These are phyloP conservation scores for Caerostris darwini DNA, from an alignment of 1,140 invertebrate species.

Conservation along the genomic window DNA sequence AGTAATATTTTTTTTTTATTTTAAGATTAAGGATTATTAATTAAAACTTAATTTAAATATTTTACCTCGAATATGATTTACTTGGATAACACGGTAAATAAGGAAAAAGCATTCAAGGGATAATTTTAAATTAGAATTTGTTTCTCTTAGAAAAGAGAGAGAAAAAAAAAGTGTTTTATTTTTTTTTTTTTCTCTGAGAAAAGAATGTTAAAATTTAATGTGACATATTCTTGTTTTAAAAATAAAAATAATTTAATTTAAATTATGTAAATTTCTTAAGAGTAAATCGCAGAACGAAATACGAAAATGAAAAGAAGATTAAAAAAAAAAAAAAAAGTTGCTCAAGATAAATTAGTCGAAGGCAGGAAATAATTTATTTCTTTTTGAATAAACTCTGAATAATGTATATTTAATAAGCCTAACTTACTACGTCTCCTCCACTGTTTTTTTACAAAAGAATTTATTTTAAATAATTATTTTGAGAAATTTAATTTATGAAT, in stretches of 20 bases:
- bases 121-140: background rate
- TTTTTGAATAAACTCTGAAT: background rate
- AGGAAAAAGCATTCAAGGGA: background rate
- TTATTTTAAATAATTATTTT: background rate
- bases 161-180: background rate
- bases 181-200: background rate
- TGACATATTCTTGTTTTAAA: background rate
- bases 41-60: no score
- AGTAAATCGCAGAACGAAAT: background rate
- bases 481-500: constrained; percentile 1
- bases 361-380: background rate
- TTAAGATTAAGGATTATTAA: no score
- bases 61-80: no score
- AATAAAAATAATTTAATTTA: constrained; percentile 20
- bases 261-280: constrained; percentile 16
- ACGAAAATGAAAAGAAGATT: background rate
- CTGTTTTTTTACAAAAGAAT: background rate
- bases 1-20: no score
- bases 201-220: background rate
- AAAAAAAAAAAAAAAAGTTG: background rate
- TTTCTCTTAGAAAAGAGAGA: background rate
- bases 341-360: background rate
- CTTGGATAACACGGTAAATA: no score
- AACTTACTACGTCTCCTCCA: background rate
- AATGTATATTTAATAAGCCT: constrained; percentile 9